Conservation (phyloP, 1,140 invertebrate species). For the Pentalonia nigronervosa region DNA sequence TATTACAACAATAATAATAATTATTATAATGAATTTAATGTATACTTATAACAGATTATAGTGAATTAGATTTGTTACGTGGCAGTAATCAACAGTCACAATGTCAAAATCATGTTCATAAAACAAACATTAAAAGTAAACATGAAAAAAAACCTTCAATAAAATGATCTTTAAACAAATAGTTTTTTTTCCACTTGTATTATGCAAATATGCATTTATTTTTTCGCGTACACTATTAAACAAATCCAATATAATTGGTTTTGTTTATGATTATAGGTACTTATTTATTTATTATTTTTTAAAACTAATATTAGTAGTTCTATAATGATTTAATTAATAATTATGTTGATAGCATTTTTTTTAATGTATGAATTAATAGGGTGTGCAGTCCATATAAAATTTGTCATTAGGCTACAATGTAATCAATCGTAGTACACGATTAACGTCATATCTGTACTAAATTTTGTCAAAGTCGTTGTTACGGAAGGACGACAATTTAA, state of each 20-base stretch:
- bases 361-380: constrained; percentile 45
- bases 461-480: not conserved
- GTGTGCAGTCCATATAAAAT: constrained; percentile 34
- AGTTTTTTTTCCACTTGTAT: constrained; percentile 33
- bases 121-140: constrained; percentile 15
- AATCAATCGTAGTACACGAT: constrained; percentile 1
- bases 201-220: constrained; percentile 26
- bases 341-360: constrained; percentile 35
- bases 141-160: not conserved
- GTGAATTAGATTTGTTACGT: not conserved
- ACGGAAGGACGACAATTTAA: not conserved
- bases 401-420: constrained; percentile 6
- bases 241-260: constrained; percentile 25
- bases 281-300: constrained; percentile 57
- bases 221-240: constrained; percentile 40
- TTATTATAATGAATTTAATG: constrained; percentile 38
- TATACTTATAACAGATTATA: constrained; percentile 40
- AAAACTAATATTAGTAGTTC: constrained; percentile 56
- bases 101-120: constrained; percentile 23
- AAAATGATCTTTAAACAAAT: constrained; percentile 10
- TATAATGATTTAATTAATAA: constrained; percentile 56
- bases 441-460: not conserved
- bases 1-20: constrained; percentile 18
- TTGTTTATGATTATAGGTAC: constrained; percentile 44
- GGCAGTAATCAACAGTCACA: not conserved